These are phyloP conservation scores for Carabus problematicus DNA, from an alignment of 2,888 invertebrate genomes.

Conservation along the genomic window DNA sequence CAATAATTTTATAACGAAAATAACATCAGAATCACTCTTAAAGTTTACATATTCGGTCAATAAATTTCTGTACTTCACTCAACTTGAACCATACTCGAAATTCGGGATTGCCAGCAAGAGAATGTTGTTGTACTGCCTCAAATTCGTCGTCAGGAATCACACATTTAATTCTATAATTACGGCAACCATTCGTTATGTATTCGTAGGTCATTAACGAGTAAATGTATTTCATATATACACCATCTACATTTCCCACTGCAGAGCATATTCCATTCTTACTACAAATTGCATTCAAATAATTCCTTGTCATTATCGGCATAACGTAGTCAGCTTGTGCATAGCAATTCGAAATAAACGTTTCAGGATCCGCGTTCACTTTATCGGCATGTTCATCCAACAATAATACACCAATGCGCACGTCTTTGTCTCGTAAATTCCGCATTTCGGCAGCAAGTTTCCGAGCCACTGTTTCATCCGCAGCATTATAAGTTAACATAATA, in stretches of 20 bases:
- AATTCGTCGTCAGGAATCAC: conserved; percentile 44
- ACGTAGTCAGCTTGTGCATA: conserved; percentile 43
- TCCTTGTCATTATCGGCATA: conserved; percentile 42
- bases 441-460: conserved; percentile 30
- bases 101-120: conserved; percentile 8
- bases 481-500: conserved; percentile 43
- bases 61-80: conserved; percentile 19
- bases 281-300: conserved; percentile 42
- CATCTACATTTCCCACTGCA: conserved; percentile 39
- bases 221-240: conserved; percentile 43
- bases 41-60: not conserved
- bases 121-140: conserved; percentile 15
- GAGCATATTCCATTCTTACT: conserved; percentile 3
- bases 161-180: conserved; percentile 43
- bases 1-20: too few species aligned
- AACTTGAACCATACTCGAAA: conserved; percentile 28
- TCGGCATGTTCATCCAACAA: conserved; percentile 41
- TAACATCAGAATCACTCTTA: not conserved
- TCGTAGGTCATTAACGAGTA: conserved; percentile 40
- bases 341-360: conserved; percentile 42
- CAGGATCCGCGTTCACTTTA: conserved; percentile 36
- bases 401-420: conserved; percentile 41
- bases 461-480: conserved; percentile 31
- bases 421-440: conserved; percentile 29
- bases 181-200: conserved; percentile 41